Percentiles rank a stretch among this genome's conserved stretches.
Conservation (phyloP, 1,140 invertebrate species). For the Andrena cerasifolii region DNA sequence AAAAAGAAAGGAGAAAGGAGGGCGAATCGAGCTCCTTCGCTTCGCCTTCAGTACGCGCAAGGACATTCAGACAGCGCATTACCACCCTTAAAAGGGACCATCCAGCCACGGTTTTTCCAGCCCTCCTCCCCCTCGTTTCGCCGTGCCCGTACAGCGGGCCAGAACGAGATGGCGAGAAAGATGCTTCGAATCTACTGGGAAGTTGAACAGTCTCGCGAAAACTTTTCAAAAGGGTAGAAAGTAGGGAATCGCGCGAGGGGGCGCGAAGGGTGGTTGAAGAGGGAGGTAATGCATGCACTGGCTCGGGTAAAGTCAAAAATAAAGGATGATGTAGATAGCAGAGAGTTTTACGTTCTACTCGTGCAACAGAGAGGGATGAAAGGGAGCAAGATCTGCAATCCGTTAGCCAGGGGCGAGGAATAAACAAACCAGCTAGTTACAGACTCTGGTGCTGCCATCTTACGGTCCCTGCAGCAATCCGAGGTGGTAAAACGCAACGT, state of each 20-base stretch:
- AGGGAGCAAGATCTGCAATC: conserved; percentile 19
- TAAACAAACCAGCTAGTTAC: conserved; percentile 49
- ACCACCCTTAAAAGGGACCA: conserved; percentile 54
- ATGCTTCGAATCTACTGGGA: conserved; percentile 51
- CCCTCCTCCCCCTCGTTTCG: not conserved
- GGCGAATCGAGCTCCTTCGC: conserved; percentile 12
- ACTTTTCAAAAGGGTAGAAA: conserved; percentile 1
- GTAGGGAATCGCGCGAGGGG: not conserved
- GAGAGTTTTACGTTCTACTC: not conserved
- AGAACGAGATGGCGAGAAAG: conserved; percentile 46
- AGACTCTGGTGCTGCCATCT: conserved; percentile 69
- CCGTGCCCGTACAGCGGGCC: not conserved
- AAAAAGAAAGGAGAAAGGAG: not conserved
- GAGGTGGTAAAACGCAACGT: no score
- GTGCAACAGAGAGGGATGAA: no score
- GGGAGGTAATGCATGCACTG: not conserved
- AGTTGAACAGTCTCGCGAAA: conserved; percentile 34
- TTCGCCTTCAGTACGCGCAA: conserved; percentile 12
- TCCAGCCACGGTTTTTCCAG: not conserved
- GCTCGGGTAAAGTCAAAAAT: conserved; percentile 35
- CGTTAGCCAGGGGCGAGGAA: conserved; percentile 16
- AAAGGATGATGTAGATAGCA: conserved; percentile 7
- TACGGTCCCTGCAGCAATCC: conserved; percentile 38
- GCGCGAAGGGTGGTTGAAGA: not conserved
- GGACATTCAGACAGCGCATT: conserved; percentile 69